phyloP scores from a whole-genome alignment of 2,113 vertebrate genomes.

The Lipotes vexillifer region DNA sequence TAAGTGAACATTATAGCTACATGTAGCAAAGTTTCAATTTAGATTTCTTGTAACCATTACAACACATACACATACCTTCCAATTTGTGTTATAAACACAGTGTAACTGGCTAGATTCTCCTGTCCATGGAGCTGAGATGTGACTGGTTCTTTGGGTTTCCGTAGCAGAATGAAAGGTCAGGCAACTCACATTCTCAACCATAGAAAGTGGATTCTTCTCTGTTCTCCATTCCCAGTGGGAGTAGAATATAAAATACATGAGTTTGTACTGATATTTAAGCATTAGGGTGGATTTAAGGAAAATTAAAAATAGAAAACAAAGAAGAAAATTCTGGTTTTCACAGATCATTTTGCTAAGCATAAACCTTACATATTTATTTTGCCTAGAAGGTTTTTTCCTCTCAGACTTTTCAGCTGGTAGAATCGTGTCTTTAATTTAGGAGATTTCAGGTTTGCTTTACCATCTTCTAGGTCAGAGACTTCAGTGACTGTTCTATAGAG shows the following conservation, averaged over 20 bases:
- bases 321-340: slow-evolving; percentile 37
- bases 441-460: not conserved
- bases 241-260: not conserved
- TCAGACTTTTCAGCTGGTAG: slow-evolving; percentile 17
- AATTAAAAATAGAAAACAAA: slow-evolving; percentile 36
- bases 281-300: slow-evolving; percentile 43
- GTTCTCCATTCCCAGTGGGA: not conserved
- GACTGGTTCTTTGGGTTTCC: not conserved
- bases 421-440: not conserved
- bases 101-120: not conserved
- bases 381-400: not conserved
- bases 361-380: not conserved
- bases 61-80: not conserved
- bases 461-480: not conserved
- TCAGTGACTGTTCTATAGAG: not conserved
- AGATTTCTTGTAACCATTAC: slow-evolving; percentile 22
- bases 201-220: not conserved
- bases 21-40: slow-evolving; percentile 43
- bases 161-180: not conserved
- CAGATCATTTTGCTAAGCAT: slow-evolving; percentile 66
- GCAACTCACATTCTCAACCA: not conserved
- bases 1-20: slow-evolving; percentile 20
- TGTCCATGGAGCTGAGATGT: not conserved
- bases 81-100: not conserved
- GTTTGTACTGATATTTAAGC: slow-evolving; percentile 53